Evolutionary conservation across 2,113 vertebrate genomes (phyloP), one percentile per base, ranked within the genome.

Genomic region (Todiramphus chloris): DNA sequence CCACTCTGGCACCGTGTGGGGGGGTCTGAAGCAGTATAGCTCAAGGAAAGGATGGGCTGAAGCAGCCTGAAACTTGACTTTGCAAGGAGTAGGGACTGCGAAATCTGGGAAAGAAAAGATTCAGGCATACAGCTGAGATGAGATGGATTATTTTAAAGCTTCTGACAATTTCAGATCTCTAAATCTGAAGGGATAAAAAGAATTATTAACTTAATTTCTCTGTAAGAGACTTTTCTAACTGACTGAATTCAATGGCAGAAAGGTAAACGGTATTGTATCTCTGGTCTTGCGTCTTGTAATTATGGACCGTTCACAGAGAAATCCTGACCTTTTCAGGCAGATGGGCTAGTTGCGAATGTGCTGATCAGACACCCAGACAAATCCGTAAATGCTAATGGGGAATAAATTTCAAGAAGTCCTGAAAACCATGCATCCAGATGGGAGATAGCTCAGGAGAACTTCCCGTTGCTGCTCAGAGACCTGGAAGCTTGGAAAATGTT

Each of bases 401-500:
- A 83, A 81, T 73, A 69, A 55, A 89, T 82, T 78, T 70, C 46
- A 85, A 75, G 62, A 69, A 86, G 79, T 56, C 70, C 69, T 85
- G 87, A 88, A 86, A 91, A 93, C 78, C 59, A 78, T 35, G 19
- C 70, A 82, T 79, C 90, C 83, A 91, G 80, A 93, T 86, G 87
- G 50, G 50, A 69, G 91, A 64, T 8, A 82, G 50, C 56, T 93
- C 86, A 56, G 83, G 93, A 93, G 93, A 94, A 83, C 78, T 56
- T 89, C 51, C 51, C 81, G 31, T 93, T 86, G 78, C 51, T 81
- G 90, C 87, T 82, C 90, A 94, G 84, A 96, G 91, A 88, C 62
- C 39, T 72, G 93, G 41, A 94, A 53, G 62, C 95, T 96, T 93
- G 94, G 91, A 96, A 96, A 95, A 96, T 85, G 85, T 83, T 87